phyloP scores from a whole-genome alignment of 2,888 invertebrate genomes.

The Ctena decussata region DNA sequence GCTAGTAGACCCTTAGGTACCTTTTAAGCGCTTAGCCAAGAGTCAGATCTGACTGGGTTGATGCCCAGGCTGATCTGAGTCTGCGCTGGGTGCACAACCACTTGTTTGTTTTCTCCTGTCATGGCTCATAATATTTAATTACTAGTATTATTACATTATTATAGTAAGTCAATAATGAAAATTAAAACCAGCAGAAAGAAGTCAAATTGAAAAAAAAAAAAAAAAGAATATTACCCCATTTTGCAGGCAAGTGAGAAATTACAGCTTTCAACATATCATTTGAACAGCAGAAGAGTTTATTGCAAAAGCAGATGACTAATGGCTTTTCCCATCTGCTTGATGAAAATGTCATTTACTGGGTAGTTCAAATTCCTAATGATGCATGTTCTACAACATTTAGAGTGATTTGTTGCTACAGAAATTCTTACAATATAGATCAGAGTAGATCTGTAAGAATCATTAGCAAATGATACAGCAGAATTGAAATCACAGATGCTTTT shows the following conservation, averaged over 20 bases:
- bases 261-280: conserved; percentile 14
- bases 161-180: no score
- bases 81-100: no score
- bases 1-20: no score
- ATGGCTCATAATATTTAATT: no score
- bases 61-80: no score
- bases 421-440: conserved; percentile 9
- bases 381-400: conserved; percentile 11
- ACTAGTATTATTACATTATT: no score
- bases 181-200: no score
- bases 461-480: conserved; percentile 17
- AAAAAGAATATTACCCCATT: not conserved
- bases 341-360: conserved; percentile 28
- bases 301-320: not conserved
- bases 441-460: not conserved
- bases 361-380: conserved; percentile 8
- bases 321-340: conserved; percentile 1
- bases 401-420: conserved; percentile 13
- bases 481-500: conserved; percentile 2
- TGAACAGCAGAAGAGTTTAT: not conserved
- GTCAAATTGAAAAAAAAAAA: not conserved
- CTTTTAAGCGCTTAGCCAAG: no score
- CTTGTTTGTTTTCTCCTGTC: no score
- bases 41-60: no score
- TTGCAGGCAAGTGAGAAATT: conserved; percentile 3